Conservation (phyloP, 1,140 invertebrate species). For the Gonatopus flavifemur region DNA sequence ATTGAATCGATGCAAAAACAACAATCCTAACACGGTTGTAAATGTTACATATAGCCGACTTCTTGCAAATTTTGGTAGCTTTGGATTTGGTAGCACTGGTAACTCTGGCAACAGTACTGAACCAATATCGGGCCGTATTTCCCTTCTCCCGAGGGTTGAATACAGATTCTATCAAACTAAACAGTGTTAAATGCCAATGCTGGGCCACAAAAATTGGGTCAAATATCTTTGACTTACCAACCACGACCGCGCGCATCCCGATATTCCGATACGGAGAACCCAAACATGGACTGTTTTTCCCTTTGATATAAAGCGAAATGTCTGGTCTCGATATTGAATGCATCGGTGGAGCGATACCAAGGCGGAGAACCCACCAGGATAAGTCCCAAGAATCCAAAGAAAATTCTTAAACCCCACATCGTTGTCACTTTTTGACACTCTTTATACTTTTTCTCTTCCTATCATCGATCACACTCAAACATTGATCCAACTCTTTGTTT, state of each 20-base stretch:
- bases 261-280: slow-evolving; percentile 44
- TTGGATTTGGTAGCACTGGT: too few species aligned
- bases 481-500: background rate
- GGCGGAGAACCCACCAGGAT: slow-evolving; percentile 9
- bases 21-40: too few species aligned
- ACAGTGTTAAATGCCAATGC: too few species aligned
- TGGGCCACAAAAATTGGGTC: too few species aligned
- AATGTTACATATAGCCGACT: too few species aligned
- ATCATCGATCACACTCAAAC: slow-evolving; percentile 3
- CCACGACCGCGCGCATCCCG: slow-evolving; percentile 35
- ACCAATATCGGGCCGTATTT: too few species aligned
- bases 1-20: too few species aligned
- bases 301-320: slow-evolving; percentile 40
- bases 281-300: slow-evolving; percentile 42
- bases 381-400: slow-evolving; percentile 6
- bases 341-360: slow-evolving; percentile 10
- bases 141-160: too few species aligned
- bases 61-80: too few species aligned
- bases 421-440: too few species aligned
- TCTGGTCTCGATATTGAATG: slow-evolving; percentile 46
- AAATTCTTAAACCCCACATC: slow-evolving; percentile 18
- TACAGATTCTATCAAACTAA: too few species aligned
- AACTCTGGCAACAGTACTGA: too few species aligned
- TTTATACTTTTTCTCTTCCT: background rate
- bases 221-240: slow-evolving; percentile 41